Evolutionary conservation across 2,888 invertebrate genomes (phyloP), one percentile per base, ranked within the genome.

Genomic region (Adelphocoris suturalis): DNA sequence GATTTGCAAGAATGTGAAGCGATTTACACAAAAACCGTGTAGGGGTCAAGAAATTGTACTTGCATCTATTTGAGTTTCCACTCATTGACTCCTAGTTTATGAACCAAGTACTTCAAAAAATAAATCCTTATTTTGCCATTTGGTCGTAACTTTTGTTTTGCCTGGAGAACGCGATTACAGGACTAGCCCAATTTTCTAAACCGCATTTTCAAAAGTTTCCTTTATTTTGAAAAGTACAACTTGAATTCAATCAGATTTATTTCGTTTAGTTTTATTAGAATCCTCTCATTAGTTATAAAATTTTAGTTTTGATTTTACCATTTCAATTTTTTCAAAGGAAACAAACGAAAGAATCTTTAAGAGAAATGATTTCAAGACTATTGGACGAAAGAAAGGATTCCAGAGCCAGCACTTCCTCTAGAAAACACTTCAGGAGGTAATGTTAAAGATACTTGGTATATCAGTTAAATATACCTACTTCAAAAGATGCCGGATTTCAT

Each of bases 341-440:
- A 78, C 78, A 88, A 88, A 88, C 88, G 78, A 88, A 88, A 88
- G 88, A 88, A 88, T 88, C 88, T 88, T 88, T 88, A 88, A 88
- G 78, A 52, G 88, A 88, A 88, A 88, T 88, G 88, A 88, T 88
- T 88, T 88, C 88, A 78, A 76, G 88, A 80, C 88, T 88, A 48
- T 48, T 88, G 88, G 78, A 52, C 88, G 78, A 80, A 88, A 88
- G 78, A 88, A 88, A 78, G 78, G 88, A 88, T 46, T 48, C 86
- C 19, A 57, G 88, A 61, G 61, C 52, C 37, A 27, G 28, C 76
- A 78, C 88, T 12, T 55, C 86, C 85, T 61, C 75, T 88, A 47
- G 78, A 52, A 88, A 88, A 88, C 88, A 78, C 88, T 88, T 76
- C 88, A 88, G 88, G 78, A 88, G 88, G 88, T 88, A 88, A 88